Percentiles rank a stretch among this genome's conserved stretches.
These are phyloP conservation scores for Dolichallabes microphthalmus DNA, from an alignment of 2,113 vertebrate species.

Conservation along the genomic window DNA sequence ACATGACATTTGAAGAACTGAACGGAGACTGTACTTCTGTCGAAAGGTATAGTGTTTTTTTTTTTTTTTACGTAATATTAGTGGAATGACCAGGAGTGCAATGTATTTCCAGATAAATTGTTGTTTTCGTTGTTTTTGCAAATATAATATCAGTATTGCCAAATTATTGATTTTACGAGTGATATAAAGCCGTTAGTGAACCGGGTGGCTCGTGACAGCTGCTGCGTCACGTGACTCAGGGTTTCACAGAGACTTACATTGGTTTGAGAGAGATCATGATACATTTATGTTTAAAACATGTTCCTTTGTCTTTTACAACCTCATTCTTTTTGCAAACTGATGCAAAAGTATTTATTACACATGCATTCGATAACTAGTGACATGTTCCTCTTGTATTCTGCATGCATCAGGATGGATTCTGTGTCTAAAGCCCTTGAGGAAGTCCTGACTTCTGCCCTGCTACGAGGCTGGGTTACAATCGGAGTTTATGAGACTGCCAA, in stretches of 20 bases:
- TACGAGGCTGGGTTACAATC: conserved; percentile 86
- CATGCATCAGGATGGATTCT: conserved; percentile 83
- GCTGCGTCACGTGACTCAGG: conserved; percentile 8
- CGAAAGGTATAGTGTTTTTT: conserved; percentile 65
- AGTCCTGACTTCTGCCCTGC: conserved; percentile 85
- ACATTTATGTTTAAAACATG: not conserved
- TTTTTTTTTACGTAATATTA: not conserved
- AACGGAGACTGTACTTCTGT: conserved; percentile 68
- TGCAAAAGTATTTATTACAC: not conserved
- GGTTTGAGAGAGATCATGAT: not conserved
- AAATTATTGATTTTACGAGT: not conserved
- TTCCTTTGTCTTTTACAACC: not conserved
- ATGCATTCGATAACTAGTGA: too few species aligned
- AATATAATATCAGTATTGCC: not conserved
- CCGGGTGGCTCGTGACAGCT: conserved; percentile 10
- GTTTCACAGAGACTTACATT: too few species aligned
- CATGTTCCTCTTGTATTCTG: not conserved
- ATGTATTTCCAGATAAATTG: not conserved
- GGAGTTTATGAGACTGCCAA: conserved; percentile 95
- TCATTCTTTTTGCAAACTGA: not conserved
- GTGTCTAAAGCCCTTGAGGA: conserved; percentile 87
- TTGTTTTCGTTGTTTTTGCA: not conserved
- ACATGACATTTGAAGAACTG: conserved; percentile 78
- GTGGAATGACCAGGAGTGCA: not conserved
- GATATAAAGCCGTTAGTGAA: not conserved